Conservation (phyloP, 2,888 invertebrate genomes). For the Drosophila neonasuta region DNA sequence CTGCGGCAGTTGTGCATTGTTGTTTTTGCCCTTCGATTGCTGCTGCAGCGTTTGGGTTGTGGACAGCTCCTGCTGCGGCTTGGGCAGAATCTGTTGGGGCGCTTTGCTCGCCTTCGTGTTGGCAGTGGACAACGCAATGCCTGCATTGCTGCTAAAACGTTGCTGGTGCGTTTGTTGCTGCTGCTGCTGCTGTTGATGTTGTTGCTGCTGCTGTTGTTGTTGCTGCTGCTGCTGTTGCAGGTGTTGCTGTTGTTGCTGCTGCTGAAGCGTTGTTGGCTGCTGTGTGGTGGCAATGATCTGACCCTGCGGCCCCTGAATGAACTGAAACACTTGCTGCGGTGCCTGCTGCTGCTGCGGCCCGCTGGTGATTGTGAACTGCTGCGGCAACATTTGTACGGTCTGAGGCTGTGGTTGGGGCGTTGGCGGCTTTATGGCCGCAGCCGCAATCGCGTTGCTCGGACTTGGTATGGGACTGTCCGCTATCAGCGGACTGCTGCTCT, state of each 20-base stretch:
- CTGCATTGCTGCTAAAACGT: constrained; percentile 69
- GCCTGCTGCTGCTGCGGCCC: constrained; percentile 69
- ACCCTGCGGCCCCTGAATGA: constrained; percentile 80
- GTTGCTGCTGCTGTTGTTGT: constrained; percentile 55
- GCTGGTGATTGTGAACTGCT: constrained; percentile 76
- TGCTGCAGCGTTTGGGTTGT: constrained; percentile 60
- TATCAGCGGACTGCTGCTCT: constrained; percentile 81
- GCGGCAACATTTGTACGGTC: constrained; percentile 80
- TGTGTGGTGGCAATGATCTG: constrained; percentile 77
- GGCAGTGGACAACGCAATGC: constrained; percentile 55
- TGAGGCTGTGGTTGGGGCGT: constrained; percentile 80
- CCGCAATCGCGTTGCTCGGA: constrained; percentile 79
- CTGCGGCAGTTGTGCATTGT: constrained; percentile 72
- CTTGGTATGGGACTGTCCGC: constrained; percentile 82
- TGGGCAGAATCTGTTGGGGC: constrained; percentile 86
- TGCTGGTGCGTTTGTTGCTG: constrained; percentile 67
- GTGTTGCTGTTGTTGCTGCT: constrained; percentile 56
- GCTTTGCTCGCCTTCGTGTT: constrained; percentile 80
- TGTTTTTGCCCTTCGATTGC: constrained; percentile 45
- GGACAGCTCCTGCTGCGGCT: constrained; percentile 82
- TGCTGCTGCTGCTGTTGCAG: constrained; percentile 47
- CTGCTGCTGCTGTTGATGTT: constrained; percentile 53
- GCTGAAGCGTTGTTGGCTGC: constrained; percentile 56
- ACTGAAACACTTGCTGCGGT: constrained; percentile 78
- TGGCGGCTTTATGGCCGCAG: constrained; percentile 80